Base-by-base conservation (phyloP, 2,113 vertebrate genomes). In the Rhinolophus sinicus region DNA sequence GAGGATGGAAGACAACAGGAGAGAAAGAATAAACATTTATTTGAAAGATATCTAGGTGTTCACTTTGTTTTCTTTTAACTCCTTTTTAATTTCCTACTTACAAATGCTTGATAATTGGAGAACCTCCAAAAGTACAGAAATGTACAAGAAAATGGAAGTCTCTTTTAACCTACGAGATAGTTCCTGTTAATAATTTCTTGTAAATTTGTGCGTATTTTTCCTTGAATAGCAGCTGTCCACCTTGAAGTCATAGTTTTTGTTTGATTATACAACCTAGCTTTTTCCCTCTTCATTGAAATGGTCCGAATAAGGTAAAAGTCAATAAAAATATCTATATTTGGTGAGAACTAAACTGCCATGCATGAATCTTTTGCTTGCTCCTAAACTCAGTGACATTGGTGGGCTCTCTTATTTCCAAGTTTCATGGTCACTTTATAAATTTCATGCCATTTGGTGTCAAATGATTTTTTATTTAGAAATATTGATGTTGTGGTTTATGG, bases 401-500 rank as follows among this genome's bases (percentile, higher is more conserved):
- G 91, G 86, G 78, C 93, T 97, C 82, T 98, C 90, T 89, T 98
- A 95, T 89, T 98, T 97, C 92, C 89, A 98, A 88, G 97, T 97
- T 97, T 97, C 97, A 93, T 40, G 14, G 40, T 24, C 35, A 93
- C 3, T 26, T 70, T 87, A 47, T 78, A 54, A 82, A 24, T 73
- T 95, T 88, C 65, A 78, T 88, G 80, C 30, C 38, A 67, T 76
- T n/a, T 7, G 21, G 35, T 47, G 4, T 89, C 90, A 93, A 78
- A 47, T 58, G 33, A 58, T 52, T 90, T 82, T 54, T 82, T 72
- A 72, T 76, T 96, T 69, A 67, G 67, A 62, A 88, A 93, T 67
- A 26, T 62, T 15, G 60, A 92, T 76, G 26, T 30, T 86, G 70
- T 65, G 58, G 62, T 70, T 90, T 70, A 56, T 56, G 16, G 65